Conservation (phyloP, 2,888 invertebrate species). For the Stenodera caucasica region DNA sequence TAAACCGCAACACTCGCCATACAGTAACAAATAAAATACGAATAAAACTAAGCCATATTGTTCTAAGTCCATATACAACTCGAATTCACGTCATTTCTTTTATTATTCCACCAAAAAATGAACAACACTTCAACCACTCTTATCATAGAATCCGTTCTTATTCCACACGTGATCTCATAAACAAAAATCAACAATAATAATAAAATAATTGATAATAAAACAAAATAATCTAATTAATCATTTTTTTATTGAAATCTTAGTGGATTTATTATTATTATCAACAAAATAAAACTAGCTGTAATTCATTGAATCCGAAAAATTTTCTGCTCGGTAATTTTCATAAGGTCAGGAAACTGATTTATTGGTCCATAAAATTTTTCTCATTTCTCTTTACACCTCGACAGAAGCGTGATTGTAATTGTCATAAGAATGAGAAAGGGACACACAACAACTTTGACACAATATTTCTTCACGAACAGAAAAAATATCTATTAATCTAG, state of each 20-base stretch:
- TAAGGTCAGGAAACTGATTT: constrained; percentile 19
- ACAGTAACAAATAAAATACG: constrained; percentile 36
- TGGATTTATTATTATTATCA: constrained; percentile 13
- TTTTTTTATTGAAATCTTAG: too few species aligned
- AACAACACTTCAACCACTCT: constrained; percentile 22
- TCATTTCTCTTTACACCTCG: constrained; percentile 15
- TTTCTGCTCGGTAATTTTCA: constrained; percentile 13
- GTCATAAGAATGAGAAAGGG: constrained; percentile 6
- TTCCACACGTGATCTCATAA: not conserved
- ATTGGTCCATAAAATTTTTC: constrained; percentile 17
- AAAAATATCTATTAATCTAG: not conserved
- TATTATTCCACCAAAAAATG: constrained; percentile 22
- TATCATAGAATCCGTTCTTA: not conserved
- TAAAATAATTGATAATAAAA: not conserved
- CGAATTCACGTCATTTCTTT: constrained; percentile 21
- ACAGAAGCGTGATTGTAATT: constrained; percentile 9
- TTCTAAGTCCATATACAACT: constrained; percentile 21
- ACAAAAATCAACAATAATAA: not conserved
- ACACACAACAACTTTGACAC: constrained; percentile 6
- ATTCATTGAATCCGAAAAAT: constrained; percentile 12
- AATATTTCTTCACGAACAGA: not conserved
- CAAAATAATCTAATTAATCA: too few species aligned
- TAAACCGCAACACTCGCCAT: constrained; percentile 34
- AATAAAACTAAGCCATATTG: constrained; percentile 31
- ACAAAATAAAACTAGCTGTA: constrained; percentile 6